Evolutionary conservation across 2,888 invertebrate genomes (phyloP).

Genomic region (Philopedon plagiatum): DNA sequence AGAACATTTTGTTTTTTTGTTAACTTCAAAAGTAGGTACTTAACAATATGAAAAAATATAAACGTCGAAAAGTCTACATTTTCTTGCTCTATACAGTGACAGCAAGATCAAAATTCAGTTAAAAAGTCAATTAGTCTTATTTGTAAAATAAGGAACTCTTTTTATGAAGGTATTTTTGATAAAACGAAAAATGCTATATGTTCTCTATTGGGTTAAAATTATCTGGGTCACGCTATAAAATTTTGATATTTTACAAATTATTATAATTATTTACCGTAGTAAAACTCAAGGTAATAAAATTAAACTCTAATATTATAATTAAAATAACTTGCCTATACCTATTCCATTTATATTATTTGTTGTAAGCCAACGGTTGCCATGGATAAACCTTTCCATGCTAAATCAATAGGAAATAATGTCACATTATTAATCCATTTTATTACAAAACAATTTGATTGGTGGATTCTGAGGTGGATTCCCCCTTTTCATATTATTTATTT

Average conservation of each 20-base stretch:
- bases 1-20: too few species aligned
- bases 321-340: background rate
- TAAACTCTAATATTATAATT: background rate
- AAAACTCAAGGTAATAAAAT: background rate
- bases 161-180: too few species aligned
- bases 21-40: too few species aligned
- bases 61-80: too few species aligned
- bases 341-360: conserved; percentile 10
- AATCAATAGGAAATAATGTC: conserved; percentile 34
- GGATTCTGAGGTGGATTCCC: background rate
- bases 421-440: conserved; percentile 19
- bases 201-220: too few species aligned
- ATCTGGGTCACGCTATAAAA: conserved; percentile 30
- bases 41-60: too few species aligned
- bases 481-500: conserved; percentile 2
- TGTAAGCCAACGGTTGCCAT: conserved; percentile 30
- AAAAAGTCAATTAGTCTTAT: too few species aligned
- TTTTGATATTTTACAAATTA: background rate
- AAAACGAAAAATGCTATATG: too few species aligned
- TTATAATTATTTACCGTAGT: background rate
- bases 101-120: too few species aligned
- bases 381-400: conserved; percentile 16
- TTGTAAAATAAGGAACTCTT: too few species aligned
- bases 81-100: too few species aligned
- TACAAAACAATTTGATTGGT: conserved; percentile 12